These are phyloP conservation scores for Augiades crinisus DNA, from an alignment of 2,888 invertebrate species.

Conservation along the genomic window DNA sequence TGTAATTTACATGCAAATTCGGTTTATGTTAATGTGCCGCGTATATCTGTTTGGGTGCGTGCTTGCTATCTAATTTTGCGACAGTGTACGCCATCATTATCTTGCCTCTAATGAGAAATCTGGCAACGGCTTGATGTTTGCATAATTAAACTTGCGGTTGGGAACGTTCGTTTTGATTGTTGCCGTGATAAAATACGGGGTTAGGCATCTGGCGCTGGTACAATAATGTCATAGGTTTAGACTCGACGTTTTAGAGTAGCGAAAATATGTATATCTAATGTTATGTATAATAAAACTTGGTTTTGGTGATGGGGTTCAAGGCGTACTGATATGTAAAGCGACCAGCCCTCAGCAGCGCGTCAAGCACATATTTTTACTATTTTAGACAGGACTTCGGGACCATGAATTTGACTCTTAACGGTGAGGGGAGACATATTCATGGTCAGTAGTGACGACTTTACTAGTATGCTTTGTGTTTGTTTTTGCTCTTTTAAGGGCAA, in stretches of 20 bases:
- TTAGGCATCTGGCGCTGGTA: conserved; percentile 47
- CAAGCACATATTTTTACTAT: too few species aligned
- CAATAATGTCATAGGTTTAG: background rate
- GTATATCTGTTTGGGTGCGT: conserved; percentile 82
- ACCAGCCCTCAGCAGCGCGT: too few species aligned
- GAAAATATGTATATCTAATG: background rate
- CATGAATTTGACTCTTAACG: too few species aligned
- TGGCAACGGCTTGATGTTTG: conserved; percentile 80
- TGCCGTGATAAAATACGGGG: conserved; percentile 71
- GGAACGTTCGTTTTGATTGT: conserved; percentile 75
- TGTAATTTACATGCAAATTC: conserved; percentile 83
- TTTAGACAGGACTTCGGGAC: too few species aligned
- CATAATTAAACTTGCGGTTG: conserved; percentile 79
- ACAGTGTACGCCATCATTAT: conserved; percentile 81
- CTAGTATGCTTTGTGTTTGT: too few species aligned
- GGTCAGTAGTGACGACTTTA: too few species aligned
- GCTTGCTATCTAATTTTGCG: conserved; percentile 81
- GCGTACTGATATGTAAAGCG: too few species aligned
- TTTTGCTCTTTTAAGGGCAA: too few species aligned
- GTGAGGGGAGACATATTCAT: too few species aligned
- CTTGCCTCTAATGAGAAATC: conserved; percentile 81
- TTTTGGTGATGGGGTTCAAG: too few species aligned
- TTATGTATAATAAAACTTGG: too few species aligned
- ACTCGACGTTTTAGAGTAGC: background rate
- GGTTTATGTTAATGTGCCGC: conserved; percentile 82